Evolutionary conservation across 1,140 invertebrate species (phyloP), one percentile per base, ranked within the genome.

Genomic region (Apis cerana): DNA sequence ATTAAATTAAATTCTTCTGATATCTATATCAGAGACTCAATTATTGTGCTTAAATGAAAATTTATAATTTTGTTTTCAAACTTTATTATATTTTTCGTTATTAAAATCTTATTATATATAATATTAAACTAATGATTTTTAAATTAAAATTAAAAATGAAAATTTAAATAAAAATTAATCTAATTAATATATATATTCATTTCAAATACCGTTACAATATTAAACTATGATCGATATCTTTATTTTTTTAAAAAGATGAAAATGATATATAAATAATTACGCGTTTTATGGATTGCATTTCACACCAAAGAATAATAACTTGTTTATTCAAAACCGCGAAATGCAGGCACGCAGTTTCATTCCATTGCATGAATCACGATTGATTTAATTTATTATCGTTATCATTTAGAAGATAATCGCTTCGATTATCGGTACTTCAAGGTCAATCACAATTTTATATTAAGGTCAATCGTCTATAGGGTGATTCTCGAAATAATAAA

Each of bases 331-430:
- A 27, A 43, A 82, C 70, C 56, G 62, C 78, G 52, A 82, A 72
- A 80, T 58, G 43, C 72, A 65, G 15, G 27, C 69, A n/a, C 33
- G 61, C 21, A 65, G n/a, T 84, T 82, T 72, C 65, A 43, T 64
- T 11, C 23, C 21, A 50, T 33, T 59, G 21, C 23, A 54, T 79
- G 82, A 84, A 82, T 74, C 80, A 68, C 9, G 10, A 19, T 33
- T 13, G 70, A 65, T 84, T 77, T 68, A 72, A 70, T 82, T 77
- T 33, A 43, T 19, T 43, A 43, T 43, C 33, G 27, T 88, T 88
- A 88, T 88, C 87, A n/a, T 68, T 54, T 23, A 27, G n/a, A 21
- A 71, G 77, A 58, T 79, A 81, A 78, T 81, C 70, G 48, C 10
- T 27, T 13, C 48, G 59, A 61, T 70, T 23, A 68, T 43, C 19